Base-by-base conservation (phyloP, 1,140 invertebrate species). In the Aporrectodea caliginosa region DNA sequence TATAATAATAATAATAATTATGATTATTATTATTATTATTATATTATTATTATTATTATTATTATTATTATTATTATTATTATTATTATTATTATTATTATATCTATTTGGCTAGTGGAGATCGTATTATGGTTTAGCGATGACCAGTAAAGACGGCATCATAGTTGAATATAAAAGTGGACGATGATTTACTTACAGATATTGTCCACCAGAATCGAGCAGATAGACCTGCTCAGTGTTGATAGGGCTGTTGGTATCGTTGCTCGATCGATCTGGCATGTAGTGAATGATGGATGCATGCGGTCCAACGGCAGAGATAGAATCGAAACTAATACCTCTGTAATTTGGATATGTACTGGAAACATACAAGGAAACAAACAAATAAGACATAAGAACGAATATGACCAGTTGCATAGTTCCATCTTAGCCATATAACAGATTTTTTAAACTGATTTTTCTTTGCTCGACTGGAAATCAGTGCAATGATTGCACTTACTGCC, bases 261-360 rank as follows among this genome's bases (percentile, higher is more conserved):
- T 84, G 1, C 90, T 88, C 0, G 6, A 12, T 12, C 6, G 87
- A 84, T 81, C 87, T 88, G 69, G 16, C 77, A 84, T 86, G 88
- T 99, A 99, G 89, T 99, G 98, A 84, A 98, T 97, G 16, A 99
- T 92, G 16, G 97, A 95, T 16, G 92, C 95, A 89, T 99, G 94
- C 35, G 94, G 91, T 0, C 97, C 97, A 16, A 92, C 92, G 0
- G 93, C 92, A 43, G 95, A 95, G 73, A 99, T 99, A 0, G 97
- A 98, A 29, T 91, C 89, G 89, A 99, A 99, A 85, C 96, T 98
- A 0, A 93, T 90, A 1, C 94, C 94, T 78, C 96, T 91, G 88
- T 93, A 98, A 84, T 94, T 90, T 22, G 92, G 89, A 83, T 94
- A 92, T 83, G 90, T 86, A 78, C 91, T 92, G 77, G 58, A 87